Conservation (phyloP, 1,140 invertebrate genomes). For the Euwallacea fornicatus region DNA sequence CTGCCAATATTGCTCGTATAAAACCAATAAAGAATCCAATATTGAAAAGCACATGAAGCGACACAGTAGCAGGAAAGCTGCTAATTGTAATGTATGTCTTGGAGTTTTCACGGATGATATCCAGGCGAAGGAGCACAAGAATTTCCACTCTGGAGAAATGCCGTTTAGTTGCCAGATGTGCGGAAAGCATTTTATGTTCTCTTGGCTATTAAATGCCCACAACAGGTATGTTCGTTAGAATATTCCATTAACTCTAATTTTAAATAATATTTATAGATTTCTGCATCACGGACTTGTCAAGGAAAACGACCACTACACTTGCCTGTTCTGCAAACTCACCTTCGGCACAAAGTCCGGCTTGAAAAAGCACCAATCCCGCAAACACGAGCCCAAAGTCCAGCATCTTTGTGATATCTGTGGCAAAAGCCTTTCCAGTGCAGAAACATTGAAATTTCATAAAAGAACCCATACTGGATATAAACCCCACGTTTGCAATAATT, state of each 20-base stretch:
- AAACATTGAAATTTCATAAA: slow-evolving; percentile 74
- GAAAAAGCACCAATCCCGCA: slow-evolving; percentile 44
- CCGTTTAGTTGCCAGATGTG: slow-evolving; percentile 65
- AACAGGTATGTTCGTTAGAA: slow-evolving; percentile 18
- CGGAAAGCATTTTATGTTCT: slow-evolving; percentile 55
- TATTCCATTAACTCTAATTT: neutral
- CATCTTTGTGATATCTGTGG: slow-evolving; percentile 69
- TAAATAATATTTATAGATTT: slow-evolving; percentile 29
- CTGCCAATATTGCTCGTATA: slow-evolving; percentile 53
- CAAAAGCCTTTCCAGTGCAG: slow-evolving; percentile 71
- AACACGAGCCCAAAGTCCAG: slow-evolving; percentile 43
- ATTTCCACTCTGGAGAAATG: slow-evolving; percentile 59
- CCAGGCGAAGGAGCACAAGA: slow-evolving; percentile 52
- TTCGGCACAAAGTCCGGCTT: slow-evolving; percentile 46
- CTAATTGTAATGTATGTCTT: slow-evolving; percentile 55
- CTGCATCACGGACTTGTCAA: slow-evolving; percentile 33
- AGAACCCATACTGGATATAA: slow-evolving; percentile 74
- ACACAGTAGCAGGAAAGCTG: slow-evolving; percentile 51
- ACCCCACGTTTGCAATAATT: slow-evolving; percentile 70
- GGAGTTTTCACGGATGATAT: slow-evolving; percentile 55
- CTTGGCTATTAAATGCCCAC: slow-evolving; percentile 48
- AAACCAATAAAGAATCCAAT: slow-evolving; percentile 50
- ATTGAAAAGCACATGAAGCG: slow-evolving; percentile 48
- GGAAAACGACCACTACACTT: slow-evolving; percentile 30
- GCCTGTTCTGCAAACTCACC: slow-evolving; percentile 41